Evolutionary conservation across 2,797 vertebrate genomes (phyloP), one percentile per base, ranked within the genome.

Genomic region (Synanceia verrucosa): DNA sequence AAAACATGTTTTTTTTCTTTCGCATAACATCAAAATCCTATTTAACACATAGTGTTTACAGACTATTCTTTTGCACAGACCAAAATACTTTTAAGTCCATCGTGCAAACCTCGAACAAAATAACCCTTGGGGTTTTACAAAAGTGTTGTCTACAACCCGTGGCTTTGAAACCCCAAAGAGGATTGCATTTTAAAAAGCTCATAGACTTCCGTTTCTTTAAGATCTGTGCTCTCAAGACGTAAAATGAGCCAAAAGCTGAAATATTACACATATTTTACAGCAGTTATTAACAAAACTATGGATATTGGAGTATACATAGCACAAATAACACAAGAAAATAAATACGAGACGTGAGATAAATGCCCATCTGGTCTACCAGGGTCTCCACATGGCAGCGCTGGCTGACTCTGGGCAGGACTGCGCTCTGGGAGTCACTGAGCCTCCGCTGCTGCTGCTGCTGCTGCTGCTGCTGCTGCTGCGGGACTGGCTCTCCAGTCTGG

Each of bases 61-160:
- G 79, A 77, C 85, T 88, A 81, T 81, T 88, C 58, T 91, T 91
- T 95, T 94, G 94, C 94, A 95, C 94, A 94, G 94, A 94, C 93
- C 84, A 94, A 93, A 90, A 81, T 86, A 94, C 83, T 89, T 90
- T 90, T 79, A 94, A 94, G 92, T 92, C 91, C 87, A 86, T 85
- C 58, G 92, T 94, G 94, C 95, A 95, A 94, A 91, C 92, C 90
- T 94, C 89, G 88, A 78, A 91, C 83, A 92, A 83, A 87, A 83
- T 90, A 95, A 94, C 93, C 94, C 94, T 81, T 92, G 90, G 94
- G 92, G 94, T 94, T 94, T 94, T 94, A 94, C 93, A 92, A 90
- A 92, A 91, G 89, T 94, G 92, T 91, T 93, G 90, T 76, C 83
- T 92, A 94, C 93, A 94, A 93, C 92, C 86, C 86, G 48, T 85